Evolutionary conservation across 2,888 invertebrate genomes (phyloP), one percentile per base, ranked within the genome.

Genomic region (Lycophotia porphyrea): DNA sequence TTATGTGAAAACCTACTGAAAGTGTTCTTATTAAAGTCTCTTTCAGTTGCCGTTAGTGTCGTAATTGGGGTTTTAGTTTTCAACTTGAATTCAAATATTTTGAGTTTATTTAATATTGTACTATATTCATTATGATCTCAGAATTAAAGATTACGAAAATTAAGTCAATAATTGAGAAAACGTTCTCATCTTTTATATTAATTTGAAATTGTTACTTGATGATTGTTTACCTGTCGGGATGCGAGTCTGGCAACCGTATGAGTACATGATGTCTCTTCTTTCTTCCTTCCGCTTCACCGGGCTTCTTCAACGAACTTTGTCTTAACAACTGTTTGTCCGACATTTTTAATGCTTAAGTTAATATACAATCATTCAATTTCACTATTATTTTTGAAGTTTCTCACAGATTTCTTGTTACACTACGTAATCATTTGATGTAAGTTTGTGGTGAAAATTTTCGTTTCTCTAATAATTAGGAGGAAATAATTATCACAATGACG

Each of bases 221-320:
- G 24, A 61, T 74, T 36, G 24, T 52, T 74, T 81, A 95, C 96
- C 94, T 92, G 84, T 91, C 84, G 31, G 83, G 67, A 47, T 92
- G 88, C 0, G 92, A 87, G 44, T 94, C 93, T 34, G 95, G 95
- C 13, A 95, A 73, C 63, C 89, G 90, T 58, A 96, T 95, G 69
- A 94, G 89, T 0, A 96, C 95, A 84, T 95, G 95, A 11, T 92
- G 90, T 76, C 91, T 91, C 71, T 88, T 93, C 73, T 87, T 91
- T 67, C 88, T 91, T 15, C 80, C 87, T n/a, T 82, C 78, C 24
- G 86, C 78, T 55, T 77, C 88, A 3, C 90, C 91, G 2, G 91
- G 89, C 72, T 91, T 91, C 84, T 91, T 93, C 84, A 95, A 64
- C 1, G 95, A 94, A 85, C 94, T 95, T 74, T 91, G 90, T 61